These are phyloP conservation scores for Onychostruthus taczanowskii DNA, from an alignment of 2,113 vertebrate genomes.

Conservation along the genomic window DNA sequence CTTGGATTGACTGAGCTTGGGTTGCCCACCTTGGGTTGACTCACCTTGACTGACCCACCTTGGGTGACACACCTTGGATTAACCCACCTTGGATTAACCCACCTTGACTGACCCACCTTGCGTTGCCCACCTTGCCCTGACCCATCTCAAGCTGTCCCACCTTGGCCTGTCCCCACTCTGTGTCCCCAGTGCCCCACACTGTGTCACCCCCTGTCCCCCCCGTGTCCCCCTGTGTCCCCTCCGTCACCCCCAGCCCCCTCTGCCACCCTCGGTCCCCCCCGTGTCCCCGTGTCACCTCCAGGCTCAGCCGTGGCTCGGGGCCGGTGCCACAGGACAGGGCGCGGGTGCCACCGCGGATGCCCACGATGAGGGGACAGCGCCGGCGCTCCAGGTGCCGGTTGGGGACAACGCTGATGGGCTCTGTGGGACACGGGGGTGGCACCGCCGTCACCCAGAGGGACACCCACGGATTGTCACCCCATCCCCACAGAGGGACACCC, in stretches of 20 bases:
- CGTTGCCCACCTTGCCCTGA: no score
- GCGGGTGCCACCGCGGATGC: background rate
- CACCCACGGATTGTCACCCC: background rate
- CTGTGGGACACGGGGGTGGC: background rate
- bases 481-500: background rate
- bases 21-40: no score
- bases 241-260: background rate
- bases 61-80: no score
- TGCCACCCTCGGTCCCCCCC: background rate
- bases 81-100: no score
- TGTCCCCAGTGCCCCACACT: background rate
- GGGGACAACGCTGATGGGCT: constrained; percentile 32
- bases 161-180: background rate
- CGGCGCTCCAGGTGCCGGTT: background rate
- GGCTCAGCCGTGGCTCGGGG: background rate
- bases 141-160: no score
- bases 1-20: no score
- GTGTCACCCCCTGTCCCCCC: background rate
- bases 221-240: background rate
- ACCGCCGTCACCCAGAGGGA: background rate
- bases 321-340: background rate
- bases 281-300: background rate
- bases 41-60: no score
- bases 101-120: no score
- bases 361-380: constrained; percentile 15